Percentiles rank a stretch among this genome's conserved stretches.
phyloP scores from a whole-genome alignment of 2,888 invertebrate genomes.

The Diarsia rubi region DNA sequence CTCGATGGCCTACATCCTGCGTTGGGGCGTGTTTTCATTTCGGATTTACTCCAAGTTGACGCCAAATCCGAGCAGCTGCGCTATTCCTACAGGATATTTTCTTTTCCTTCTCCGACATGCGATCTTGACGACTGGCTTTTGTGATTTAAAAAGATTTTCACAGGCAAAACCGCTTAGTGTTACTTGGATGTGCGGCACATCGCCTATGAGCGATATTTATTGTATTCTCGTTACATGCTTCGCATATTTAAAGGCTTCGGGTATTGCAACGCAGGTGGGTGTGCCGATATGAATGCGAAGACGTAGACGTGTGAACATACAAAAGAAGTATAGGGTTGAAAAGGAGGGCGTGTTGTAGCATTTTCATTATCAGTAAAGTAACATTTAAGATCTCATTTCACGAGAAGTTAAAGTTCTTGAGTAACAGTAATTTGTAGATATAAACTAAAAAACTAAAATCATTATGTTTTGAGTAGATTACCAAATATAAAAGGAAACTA shows the following conservation, averaged over 20 bases:
- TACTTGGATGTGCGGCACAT: conserved; percentile 73
- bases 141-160: conserved; percentile 90
- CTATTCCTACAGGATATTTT: conserved; percentile 86
- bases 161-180: conserved; percentile 85
- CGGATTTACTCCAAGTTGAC: conserved; percentile 88
- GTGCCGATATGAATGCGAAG: conserved; percentile 27
- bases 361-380: conserved; percentile 3
- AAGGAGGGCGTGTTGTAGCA: not conserved
- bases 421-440: not conserved
- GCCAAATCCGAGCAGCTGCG: conserved; percentile 88
- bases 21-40: conserved; percentile 87
- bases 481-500: not conserved
- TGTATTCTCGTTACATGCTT: conserved; percentile 53
- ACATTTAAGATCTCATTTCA: not conserved
- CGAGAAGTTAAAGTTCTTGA: not conserved
- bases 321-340: conserved; percentile 9
- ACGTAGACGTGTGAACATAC: conserved; percentile 22
- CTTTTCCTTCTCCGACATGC: conserved; percentile 86
- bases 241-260: conserved; percentile 46
- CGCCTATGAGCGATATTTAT: conserved; percentile 76
- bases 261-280: conserved; percentile 38
- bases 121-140: conserved; percentile 89
- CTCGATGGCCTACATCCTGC: conserved; percentile 84
- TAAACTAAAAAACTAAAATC: not conserved
- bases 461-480: not conserved